Percentiles rank a stretch among this genome's conserved stretches.
These are phyloP conservation scores for Helogale parvula DNA, from an alignment of 2,113 vertebrate species.

Conservation along the genomic window DNA sequence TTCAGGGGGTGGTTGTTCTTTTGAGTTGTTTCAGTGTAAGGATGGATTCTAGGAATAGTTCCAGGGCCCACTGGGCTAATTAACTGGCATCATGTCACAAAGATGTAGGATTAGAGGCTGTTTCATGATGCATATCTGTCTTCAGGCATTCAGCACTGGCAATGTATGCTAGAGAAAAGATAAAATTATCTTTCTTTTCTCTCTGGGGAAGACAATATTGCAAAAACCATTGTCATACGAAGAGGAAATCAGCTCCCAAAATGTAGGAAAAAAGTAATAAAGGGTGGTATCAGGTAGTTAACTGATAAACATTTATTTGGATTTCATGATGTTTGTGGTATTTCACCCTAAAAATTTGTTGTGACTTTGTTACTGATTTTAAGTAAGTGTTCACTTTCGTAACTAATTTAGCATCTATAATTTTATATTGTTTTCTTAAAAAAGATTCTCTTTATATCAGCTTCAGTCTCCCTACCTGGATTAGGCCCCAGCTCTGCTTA, in stretches of 20 bases:
- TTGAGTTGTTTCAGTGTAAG: neutral
- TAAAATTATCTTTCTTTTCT: neutral
- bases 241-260: neutral
- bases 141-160: neutral
- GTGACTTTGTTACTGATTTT: conserved; percentile 17
- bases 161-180: neutral
- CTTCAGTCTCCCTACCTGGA: neutral
- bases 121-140: neutral
- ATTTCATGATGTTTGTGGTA: neutral
- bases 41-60: neutral
- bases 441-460: neutral
- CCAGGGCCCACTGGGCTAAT: neutral
- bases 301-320: conserved; percentile 15
- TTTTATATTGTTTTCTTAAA: conserved; percentile 23
- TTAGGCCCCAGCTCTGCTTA: neutral
- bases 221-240: conserved; percentile 21
- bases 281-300: neutral
- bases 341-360: neutral
- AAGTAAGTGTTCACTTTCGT: neutral
- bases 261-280: neutral
- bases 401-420: neutral
- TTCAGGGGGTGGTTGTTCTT: neutral
- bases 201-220: neutral
- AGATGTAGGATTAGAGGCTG: neutral
- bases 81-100: neutral